Percentiles rank a stretch among this genome's conserved stretches.
These are phyloP conservation scores for Drosophila orosa DNA, from an alignment of 1,140 invertebrate species.

Conservation along the genomic window DNA sequence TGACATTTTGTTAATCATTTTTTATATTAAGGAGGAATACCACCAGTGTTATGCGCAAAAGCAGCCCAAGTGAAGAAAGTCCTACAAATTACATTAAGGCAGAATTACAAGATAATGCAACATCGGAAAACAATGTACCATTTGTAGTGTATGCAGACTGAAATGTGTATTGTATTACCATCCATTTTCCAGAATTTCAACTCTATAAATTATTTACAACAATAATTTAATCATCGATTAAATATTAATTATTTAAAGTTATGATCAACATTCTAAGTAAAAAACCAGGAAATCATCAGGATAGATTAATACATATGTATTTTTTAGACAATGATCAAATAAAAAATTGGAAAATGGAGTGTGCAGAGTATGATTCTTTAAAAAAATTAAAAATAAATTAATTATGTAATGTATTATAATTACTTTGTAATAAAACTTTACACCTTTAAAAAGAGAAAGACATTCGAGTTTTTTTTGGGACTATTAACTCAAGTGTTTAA, in stretches of 20 bases:
- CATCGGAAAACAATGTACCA: conserved; percentile 41
- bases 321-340: neutral
- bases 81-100: conserved; percentile 75
- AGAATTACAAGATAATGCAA: conserved; percentile 71
- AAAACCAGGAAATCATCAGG: neutral
- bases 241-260: neutral
- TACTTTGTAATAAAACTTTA: conserved; percentile 4
- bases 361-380: too few species aligned
- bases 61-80: conserved; percentile 57
- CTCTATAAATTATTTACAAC: neutral
- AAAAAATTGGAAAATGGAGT: neutral
- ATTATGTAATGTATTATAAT: neutral
- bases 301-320: neutral
- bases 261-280: neutral
- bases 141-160: conserved; percentile 77
- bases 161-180: conserved; percentile 11
- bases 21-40: conserved; percentile 56
- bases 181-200: neutral
- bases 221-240: neutral
- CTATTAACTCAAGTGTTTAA: neutral
- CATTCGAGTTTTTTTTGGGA: neutral
- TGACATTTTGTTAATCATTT: neutral
- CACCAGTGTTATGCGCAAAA: conserved; percentile 46
- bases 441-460: neutral
- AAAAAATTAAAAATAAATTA: neutral